These are phyloP conservation scores for Neosalanx taihuensis DNA, from an alignment of 2,797 vertebrate species.

Conservation along the genomic window DNA sequence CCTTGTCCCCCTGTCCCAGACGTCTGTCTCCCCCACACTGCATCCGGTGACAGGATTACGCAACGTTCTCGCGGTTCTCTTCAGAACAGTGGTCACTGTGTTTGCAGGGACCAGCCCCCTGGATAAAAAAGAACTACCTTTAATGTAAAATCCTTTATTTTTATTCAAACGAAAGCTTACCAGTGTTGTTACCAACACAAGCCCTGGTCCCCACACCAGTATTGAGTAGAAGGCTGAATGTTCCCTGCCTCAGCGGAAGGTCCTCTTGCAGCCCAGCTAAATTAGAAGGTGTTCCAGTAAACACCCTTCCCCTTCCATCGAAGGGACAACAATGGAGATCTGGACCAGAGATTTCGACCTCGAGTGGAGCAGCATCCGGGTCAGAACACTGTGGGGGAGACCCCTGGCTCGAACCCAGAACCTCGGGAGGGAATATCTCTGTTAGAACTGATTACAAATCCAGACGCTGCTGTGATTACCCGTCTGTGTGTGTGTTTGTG, in stretches of 20 bases:
- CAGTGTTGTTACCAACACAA: no score
- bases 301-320: slow-evolving; percentile 4
- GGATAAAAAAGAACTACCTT: no score
- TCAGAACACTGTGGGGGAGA: slow-evolving; percentile 42
- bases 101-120: no score
- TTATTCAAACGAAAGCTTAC: no score
- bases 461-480: slow-evolving; percentile 1
- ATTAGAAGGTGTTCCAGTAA: slow-evolving; percentile 51
- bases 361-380: slow-evolving; percentile 43
- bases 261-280: slow-evolving; percentile 50
- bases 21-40: no score
- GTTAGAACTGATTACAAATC: slow-evolving; percentile 29
- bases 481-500: not conserved
- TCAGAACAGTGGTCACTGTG: no score
- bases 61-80: no score
- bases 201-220: no score
- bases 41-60: no score
- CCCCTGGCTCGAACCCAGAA: not conserved
- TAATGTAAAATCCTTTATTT: no score
- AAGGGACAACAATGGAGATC: slow-evolving; percentile 47
- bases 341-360: slow-evolving; percentile 38
- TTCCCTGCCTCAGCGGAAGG: slow-evolving; percentile 52
- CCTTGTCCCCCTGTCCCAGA: no score
- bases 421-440: slow-evolving; percentile 15
- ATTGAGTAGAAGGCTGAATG: slow-evolving; percentile 39